phyloP scores from a whole-genome alignment of 2,888 invertebrate species.

The Pyrrhia umbra region DNA sequence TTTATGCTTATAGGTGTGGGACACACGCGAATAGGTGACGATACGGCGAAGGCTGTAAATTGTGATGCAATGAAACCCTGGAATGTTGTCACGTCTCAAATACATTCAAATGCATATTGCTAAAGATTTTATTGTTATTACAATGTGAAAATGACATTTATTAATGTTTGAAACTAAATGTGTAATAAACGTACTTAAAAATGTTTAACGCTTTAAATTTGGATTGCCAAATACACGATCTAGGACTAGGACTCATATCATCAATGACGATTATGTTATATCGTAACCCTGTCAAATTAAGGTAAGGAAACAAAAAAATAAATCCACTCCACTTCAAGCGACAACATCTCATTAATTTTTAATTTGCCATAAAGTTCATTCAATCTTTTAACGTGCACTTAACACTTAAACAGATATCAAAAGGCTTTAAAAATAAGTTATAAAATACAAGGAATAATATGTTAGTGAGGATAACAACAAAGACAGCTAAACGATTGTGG shows the following conservation, averaged over 20 bases:
- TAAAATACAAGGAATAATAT: slow-evolving; percentile 55
- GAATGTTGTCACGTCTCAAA: slow-evolving; percentile 73
- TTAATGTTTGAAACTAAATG: slow-evolving; percentile 50
- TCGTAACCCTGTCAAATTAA: too few relatives aligned
- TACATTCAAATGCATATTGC: slow-evolving; percentile 69
- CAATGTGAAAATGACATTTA: slow-evolving; percentile 61
- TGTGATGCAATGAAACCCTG: slow-evolving; percentile 73
- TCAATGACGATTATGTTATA: too few relatives aligned
- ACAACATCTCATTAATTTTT: slow-evolving; percentile 31
- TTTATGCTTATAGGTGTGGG: slow-evolving; percentile 80
- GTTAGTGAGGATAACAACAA: slow-evolving; percentile 51
- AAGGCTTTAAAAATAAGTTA: slow-evolving; percentile 48
- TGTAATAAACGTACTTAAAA: slow-evolving; percentile 23
- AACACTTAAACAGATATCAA: slow-evolving; percentile 35
- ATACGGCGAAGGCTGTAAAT: slow-evolving; percentile 73
- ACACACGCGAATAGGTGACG: slow-evolving; percentile 73
- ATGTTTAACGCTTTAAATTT: slow-evolving; percentile 1
- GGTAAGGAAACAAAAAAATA: neutral
- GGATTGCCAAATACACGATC: too few relatives aligned
- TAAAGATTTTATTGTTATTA: slow-evolving; percentile 62
- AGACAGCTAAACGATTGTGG: slow-evolving; percentile 63
- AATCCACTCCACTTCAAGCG: slow-evolving; percentile 12
- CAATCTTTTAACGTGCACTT: slow-evolving; percentile 23
- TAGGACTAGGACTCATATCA: too few relatives aligned
- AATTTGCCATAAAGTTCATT: slow-evolving; percentile 23